Evolutionary conservation across 2,113 vertebrate genomes (phyloP), one percentile per base, ranked within the genome.

Genomic region (Cacatua alba): DNA sequence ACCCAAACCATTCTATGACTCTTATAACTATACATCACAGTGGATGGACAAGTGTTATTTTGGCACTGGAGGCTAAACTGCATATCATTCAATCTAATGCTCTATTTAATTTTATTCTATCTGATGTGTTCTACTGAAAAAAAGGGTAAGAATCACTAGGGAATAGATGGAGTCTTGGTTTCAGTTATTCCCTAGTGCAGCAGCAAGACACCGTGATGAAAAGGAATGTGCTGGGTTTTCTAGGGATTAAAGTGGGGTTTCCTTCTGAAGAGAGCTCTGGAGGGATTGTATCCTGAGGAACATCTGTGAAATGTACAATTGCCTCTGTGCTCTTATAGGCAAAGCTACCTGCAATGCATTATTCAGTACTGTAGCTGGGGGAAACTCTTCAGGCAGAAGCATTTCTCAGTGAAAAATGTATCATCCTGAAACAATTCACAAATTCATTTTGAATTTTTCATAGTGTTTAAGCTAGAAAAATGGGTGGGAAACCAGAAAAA

Each of bases 391-490:
- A 86, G 69, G 62, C 29, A 74, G 78, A 92, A 84, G 64, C 2
- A 75, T 88, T 86, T 94, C 41, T 28, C 33, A 60, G 43, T 37
- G 69, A 91, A 92, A 92, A 91, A 94, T 79, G 48, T 21, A 64
- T 79, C 59, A 84, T 35, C 28, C 39, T 14, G 31, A 86, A 94
- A 82, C 4, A 82, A 82, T 60, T 81, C 51, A 71, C 10, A 82
- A 68, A 94, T 62, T 91, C 2, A 82, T 86, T 91, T 91, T 68
- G 17, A 75, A 79, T 84, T 91, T 95, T 88, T 94, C 20, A 53
- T 41, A 28, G 13, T 39, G 18, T 57, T 95, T 75, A 46, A 89
- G 11, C 49, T 63, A 60, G 43, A 83, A 90, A 92, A 92, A 81
- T 39, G 4, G 1, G 9, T 48, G 7, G 8, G 51, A 92, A 75